Conservation (phyloP, 1,140 invertebrate species). For the Zaprionus nigranus region DNA sequence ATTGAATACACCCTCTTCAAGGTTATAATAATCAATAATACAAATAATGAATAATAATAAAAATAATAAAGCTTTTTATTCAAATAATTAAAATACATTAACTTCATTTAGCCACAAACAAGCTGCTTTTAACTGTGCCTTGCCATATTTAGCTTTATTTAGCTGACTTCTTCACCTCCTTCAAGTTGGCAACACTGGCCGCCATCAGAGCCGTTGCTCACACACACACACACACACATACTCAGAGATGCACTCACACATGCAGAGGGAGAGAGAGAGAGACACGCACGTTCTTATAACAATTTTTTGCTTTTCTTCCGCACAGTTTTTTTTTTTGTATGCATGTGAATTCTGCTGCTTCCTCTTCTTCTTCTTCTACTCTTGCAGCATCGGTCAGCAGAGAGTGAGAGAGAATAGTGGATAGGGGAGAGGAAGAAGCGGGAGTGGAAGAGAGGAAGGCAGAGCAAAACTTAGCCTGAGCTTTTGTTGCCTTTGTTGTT, state of each 20-base stretch:
- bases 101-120: no score
- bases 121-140: no score
- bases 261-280: conserved; percentile 4
- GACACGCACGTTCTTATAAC: conserved; percentile 73
- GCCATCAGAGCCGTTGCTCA: conserved; percentile 7
- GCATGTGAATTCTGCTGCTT: conserved; percentile 55
- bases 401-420: background rate
- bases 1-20: no score
- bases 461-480: conserved; percentile 55
- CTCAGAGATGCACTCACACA: conserved; percentile 11
- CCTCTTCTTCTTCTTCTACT: conserved; percentile 20
- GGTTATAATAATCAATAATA: background rate
- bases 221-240: background rate
- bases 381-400: conserved; percentile 49
- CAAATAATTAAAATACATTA: background rate
- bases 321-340: conserved; percentile 65
- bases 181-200: conserved; percentile 5
- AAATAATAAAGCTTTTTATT: background rate
- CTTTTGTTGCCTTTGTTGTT: conserved; percentile 32
- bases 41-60: background rate
- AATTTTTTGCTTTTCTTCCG: conserved; percentile 64
- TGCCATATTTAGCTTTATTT: background rate
- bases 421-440: background rate
- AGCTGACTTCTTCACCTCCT: background rate
- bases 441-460: conserved; percentile 7